A percentile compares a stretch with the other conserved stretches of the same genome.
These are phyloP conservation scores for Drosophila melanogaster DNA, from an alignment of 1,140 invertebrate species.

Conservation along the genomic window DNA sequence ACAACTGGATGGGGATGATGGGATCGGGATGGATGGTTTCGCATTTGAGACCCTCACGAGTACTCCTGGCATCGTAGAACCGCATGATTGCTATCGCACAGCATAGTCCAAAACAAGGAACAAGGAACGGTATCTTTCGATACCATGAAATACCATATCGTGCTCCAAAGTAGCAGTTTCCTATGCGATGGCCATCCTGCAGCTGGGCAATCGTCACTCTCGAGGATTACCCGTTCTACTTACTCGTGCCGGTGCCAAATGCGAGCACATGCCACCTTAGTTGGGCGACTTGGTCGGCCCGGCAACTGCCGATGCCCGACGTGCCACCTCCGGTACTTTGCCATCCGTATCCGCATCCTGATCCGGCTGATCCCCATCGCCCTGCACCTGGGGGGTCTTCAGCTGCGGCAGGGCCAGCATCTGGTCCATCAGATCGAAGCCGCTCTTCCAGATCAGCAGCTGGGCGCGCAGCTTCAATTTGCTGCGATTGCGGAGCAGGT, in stretches of 20 bases:
- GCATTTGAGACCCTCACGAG: conserved; percentile 1
- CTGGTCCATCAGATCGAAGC: conserved; percentile 85
- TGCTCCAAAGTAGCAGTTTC: no score
- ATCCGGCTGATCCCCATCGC: not conserved
- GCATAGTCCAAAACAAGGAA: not conserved
- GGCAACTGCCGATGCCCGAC: conserved; percentile 55
- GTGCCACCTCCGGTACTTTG: conserved; percentile 26
- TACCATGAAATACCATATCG: no score
- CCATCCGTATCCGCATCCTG: not conserved
- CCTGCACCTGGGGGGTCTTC: conserved; percentile 12
- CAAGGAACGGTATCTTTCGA: no score
- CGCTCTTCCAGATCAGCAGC: conserved; percentile 85
- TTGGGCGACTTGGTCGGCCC: conserved; percentile 21
- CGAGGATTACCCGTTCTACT: not conserved
- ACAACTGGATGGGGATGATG: not conserved
- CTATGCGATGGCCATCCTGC: not conserved
- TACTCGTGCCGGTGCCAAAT: not conserved
- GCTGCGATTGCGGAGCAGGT: conserved; percentile 64
- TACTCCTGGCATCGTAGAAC: not conserved
- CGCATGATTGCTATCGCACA: not conserved
- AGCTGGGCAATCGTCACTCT: no score
- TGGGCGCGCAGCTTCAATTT: conserved; percentile 83
- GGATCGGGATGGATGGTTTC: not conserved
- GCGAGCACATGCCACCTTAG: conserved; percentile 13
- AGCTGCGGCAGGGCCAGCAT: conserved; percentile 62